phyloP scores from a whole-genome alignment of 2,797 vertebrate genomes.

The Myotis myotis region DNA sequence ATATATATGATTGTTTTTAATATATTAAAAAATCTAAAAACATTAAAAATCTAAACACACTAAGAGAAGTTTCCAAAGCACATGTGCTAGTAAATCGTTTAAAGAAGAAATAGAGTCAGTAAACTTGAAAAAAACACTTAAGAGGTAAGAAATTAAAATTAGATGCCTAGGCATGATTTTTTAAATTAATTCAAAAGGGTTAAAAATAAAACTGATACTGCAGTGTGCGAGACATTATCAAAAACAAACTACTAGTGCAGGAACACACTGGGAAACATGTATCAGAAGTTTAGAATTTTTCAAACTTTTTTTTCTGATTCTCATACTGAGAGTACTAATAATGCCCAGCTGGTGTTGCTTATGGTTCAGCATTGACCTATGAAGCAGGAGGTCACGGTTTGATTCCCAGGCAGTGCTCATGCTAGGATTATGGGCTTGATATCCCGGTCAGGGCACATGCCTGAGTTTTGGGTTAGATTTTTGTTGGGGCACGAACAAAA shows the following conservation, averaged over 20 bases:
- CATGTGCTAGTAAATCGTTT: neutral
- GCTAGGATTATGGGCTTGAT: too few species aligned
- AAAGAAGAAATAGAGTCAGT: neutral
- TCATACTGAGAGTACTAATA: neutral
- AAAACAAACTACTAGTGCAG: neutral
- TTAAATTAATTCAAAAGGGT: neutral
- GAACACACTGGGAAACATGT: neutral
- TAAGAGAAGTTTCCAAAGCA: neutral
- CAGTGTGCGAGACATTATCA: neutral
- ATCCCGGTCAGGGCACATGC: too few species aligned
- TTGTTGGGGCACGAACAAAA: too few species aligned
- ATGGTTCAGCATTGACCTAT: too few species aligned
- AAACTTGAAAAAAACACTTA: neutral
- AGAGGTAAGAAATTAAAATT: neutral
- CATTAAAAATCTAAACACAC: neutral
- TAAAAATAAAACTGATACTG: neutral
- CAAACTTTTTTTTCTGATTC: neutral
- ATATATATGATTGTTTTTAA: neutral
- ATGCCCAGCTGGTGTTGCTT: too few species aligned
- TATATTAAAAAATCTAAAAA: neutral
- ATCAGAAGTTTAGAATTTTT: neutral
- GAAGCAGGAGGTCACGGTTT: too few species aligned
- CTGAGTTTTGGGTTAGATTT: too few species aligned
- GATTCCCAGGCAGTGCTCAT: too few species aligned
- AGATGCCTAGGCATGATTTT: neutral